phyloP scores from a whole-genome alignment of 2,797 vertebrate genomes.

The Gila robusta region DNA sequence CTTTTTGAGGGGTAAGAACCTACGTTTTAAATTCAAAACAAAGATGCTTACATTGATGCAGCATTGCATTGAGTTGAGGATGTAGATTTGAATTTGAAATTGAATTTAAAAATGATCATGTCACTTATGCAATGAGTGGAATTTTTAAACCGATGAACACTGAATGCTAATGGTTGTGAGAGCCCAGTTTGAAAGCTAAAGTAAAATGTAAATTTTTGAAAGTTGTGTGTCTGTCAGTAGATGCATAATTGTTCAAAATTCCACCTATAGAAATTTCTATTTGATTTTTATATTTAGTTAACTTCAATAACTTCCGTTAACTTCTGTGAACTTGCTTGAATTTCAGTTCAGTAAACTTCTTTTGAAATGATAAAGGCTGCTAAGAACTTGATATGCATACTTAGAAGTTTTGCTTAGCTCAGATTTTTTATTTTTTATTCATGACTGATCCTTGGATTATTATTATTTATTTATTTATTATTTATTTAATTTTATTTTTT shows the following conservation, averaged over 20 bases:
- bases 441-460: background rate
- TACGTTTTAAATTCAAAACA: background rate
- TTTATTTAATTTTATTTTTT: too few species aligned
- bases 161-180: background rate
- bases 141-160: background rate
- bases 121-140: background rate
- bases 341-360: background rate
- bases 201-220: background rate
- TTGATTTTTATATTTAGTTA: background rate
- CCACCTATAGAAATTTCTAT: background rate
- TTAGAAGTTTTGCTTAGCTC: background rate
- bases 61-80: background rate
- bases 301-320: background rate
- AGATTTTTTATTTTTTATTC: background rate
- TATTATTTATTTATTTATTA: too few species aligned
- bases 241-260: background rate
- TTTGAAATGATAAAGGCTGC: background rate
- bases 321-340: background rate
- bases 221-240: background rate
- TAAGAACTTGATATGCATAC: background rate
- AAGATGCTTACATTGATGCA: background rate
- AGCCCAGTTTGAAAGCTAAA: background rate
- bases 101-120: background rate
- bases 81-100: background rate
- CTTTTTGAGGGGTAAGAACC: constrained; percentile 76